Base-by-base conservation (phyloP, 2,888 invertebrate genomes). In the Megalurothrips usitatus region DNA sequence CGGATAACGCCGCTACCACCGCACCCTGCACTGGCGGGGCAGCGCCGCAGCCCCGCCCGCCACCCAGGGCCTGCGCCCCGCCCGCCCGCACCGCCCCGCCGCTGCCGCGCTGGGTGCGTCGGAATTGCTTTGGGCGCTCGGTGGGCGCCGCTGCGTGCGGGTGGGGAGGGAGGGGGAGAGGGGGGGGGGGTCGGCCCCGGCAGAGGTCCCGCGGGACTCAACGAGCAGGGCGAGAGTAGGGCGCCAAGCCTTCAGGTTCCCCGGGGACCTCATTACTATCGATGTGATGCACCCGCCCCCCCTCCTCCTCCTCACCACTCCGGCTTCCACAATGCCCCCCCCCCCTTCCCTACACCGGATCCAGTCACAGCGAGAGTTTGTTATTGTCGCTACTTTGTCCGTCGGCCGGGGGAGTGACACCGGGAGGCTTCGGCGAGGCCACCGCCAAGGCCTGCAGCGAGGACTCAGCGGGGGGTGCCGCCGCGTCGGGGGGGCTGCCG, bases 101-200 rank as follows among this genome's bases (percentile, higher is more conserved):
- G 23, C 68, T 14, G 58, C 68, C 68, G 12, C 26, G 9, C 68
- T 26, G 68, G 68, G 68, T 75, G 68, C 68, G 68, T 26, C 23
- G 68, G 68, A 75, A 75, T 75, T 75, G 68, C 68, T 75, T 75
- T 75, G 68, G 68, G 68, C 68, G 68, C 68, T 75, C 68, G 10
- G 68, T 26, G 23, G 68, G 68, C 68, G 68, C 68, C 34, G 68
- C 23, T n/a, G 68, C 11, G 68, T 6, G 68, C 23, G n/a, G 68
- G 8, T 1, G 68, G 68, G 23, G 68, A 9, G 26, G 4, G 8
- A 2, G 23, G 68, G 26, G 68, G 26, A 4, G 68, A 0, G 68
- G 68, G 0, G 68, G 68, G 68, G 34, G 34, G 23, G 68, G 68
- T 4, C 68, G 23, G 68, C 23, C 23, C 68, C 4, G 68, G 23